phyloP scores from a whole-genome alignment of 1,140 invertebrate genomes.

The Phymorhynchus buccinoides region DNA sequence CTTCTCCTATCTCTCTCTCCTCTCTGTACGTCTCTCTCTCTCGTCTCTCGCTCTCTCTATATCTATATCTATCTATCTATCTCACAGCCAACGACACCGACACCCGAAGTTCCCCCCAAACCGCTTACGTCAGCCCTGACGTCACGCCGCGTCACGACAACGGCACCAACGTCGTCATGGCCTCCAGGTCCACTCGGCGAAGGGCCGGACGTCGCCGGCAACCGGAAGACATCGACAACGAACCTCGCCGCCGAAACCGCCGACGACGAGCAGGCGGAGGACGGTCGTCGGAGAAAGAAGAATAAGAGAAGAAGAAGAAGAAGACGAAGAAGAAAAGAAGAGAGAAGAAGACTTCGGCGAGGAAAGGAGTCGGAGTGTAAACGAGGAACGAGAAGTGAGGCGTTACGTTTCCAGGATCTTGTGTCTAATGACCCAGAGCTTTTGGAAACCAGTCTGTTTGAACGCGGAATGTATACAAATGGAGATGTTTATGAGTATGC shows the following conservation, averaged over 20 bases:
- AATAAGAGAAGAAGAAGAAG: neutral
- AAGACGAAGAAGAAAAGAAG: neutral
- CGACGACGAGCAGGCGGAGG: neutral
- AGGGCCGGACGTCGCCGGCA: neutral
- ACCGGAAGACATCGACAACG: neutral
- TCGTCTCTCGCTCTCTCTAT: no score
- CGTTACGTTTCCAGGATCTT: neutral
- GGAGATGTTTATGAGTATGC: no score
- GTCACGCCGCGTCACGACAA: neutral
- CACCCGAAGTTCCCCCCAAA: neutral
- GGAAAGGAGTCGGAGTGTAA: neutral
- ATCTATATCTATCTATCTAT: no score
- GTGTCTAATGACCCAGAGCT: neutral
- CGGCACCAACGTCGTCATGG: neutral
- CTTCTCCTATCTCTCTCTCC: no score
- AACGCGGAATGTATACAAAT: no score
- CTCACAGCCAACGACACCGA: conserved; percentile 2
- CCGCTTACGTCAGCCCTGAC: neutral
- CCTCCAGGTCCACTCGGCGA: neutral
- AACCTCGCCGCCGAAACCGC: neutral
- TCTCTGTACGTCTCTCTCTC: no score
- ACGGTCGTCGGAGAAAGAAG: neutral
- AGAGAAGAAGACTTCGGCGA: neutral
- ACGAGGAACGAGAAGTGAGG: neutral
- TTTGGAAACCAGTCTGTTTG: neutral